A percentile compares a stretch with the other conserved stretches of the same genome.
These are phyloP conservation scores for Drosophila grimshawi DNA, from an alignment of 1,140 invertebrate species.

Conservation along the genomic window DNA sequence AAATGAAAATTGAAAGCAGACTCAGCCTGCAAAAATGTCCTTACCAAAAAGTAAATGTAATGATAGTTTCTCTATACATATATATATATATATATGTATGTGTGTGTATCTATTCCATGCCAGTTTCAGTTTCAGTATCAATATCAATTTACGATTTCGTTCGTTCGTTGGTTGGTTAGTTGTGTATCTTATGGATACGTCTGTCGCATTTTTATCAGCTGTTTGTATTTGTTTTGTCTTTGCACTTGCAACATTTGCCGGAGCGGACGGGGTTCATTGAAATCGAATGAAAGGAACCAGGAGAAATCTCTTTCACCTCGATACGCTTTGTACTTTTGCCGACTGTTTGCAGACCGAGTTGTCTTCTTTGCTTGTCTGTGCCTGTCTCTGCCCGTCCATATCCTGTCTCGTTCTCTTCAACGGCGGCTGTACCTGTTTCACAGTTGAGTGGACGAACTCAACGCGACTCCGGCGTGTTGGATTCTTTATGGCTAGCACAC, in stretches of 20 bases:
- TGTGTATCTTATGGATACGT: slow-evolving; percentile 54
- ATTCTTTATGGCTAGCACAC: slow-evolving; percentile 60
- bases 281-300: slow-evolving; percentile 69
- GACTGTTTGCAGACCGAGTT: slow-evolving; percentile 52
- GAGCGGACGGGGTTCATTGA: slow-evolving; percentile 60
- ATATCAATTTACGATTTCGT: slow-evolving; percentile 55
- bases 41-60: slow-evolving; percentile 51
- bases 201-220: slow-evolving; percentile 75
- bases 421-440: slow-evolving; percentile 66
- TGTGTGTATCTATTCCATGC: slow-evolving; percentile 11
- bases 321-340: slow-evolving; percentile 74
- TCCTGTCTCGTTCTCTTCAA: slow-evolving; percentile 38
- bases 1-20: slow-evolving; percentile 52
- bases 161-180: too few relatives aligned
- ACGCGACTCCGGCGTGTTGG: slow-evolving; percentile 43
- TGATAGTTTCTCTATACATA: slow-evolving; percentile 27
- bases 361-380: slow-evolving; percentile 22
- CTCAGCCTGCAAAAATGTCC: slow-evolving; percentile 42
- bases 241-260: slow-evolving; percentile 71
- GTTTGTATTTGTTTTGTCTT: slow-evolving; percentile 67
- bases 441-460: slow-evolving; percentile 70
- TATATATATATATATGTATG: slow-evolving; percentile 20
- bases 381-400: slow-evolving; percentile 41
- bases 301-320: slow-evolving; percentile 70
- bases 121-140: slow-evolving; percentile 7